Base-by-base conservation (phyloP, 2,888 invertebrate species). In the Mesorhabditis spiculigera region DNA sequence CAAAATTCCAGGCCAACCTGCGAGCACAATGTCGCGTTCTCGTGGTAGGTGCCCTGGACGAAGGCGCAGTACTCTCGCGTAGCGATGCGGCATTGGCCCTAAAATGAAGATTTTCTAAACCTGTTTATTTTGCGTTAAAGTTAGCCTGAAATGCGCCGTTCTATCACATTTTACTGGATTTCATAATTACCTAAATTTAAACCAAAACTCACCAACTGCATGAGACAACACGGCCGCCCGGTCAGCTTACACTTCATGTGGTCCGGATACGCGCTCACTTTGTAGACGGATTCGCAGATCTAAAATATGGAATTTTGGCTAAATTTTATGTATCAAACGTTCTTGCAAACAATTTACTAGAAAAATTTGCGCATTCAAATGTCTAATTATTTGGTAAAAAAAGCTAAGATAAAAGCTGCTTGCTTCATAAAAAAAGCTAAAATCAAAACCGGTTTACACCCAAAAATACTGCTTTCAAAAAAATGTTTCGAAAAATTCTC, bases 211-310 rank as follows among this genome's bases (percentile, higher is more conserved):
- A 28, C 28, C 67, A 80, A 72, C 68, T 88, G 96, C 76, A 50
- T 50, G 58, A 95, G 93, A 86, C 98, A 98, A 87, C 98, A 98
- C 0, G 98, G 98, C 86, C 95, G 94, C 5, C 96, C 98, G 45
- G 95, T 91, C n/a, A 93, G 91, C 65, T 69, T 73, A 70, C 83
- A 83, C 13, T 79, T 77, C 75, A 83, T 80, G 63, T 83, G 83
- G 43, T 68, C 65, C 4, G 78, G 76, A 2, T 71, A 67, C 5
- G 69, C 71, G 4, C 63, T 70, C 5, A 71, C 70, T 13, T 71
- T 68, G 10, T 68, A 71, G 45, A 62, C 68, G 67, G 80, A 67
- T 67, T 73, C 68, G 66, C 79, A 80, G 50, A 78, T 72, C 75
- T 76, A 41, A 43, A 74, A 71, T 28, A 28, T 1, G 28, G 28